phyloP scores from a whole-genome alignment of 1,140 invertebrate species.

The Diabrotica virgifera region DNA sequence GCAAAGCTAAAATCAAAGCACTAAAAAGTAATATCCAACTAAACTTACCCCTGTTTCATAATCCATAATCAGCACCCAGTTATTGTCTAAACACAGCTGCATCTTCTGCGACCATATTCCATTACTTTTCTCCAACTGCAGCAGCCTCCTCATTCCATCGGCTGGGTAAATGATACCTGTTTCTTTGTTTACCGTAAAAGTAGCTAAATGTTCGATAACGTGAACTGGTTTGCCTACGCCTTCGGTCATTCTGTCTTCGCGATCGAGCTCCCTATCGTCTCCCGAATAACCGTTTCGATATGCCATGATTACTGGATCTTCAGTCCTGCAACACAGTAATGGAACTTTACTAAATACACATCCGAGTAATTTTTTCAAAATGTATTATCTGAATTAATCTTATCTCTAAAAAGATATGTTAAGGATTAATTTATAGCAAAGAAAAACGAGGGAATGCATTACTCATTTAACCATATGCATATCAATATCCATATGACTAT shows the following conservation, averaged over 20 bases:
- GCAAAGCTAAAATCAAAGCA: no score
- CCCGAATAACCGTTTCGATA: conserved; percentile 31
- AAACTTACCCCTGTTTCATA: conserved; percentile 88
- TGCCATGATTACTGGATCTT: conserved; percentile 22
- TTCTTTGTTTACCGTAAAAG: conserved; percentile 90
- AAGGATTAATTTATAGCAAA: no score
- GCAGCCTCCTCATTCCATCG: conserved; percentile 92
- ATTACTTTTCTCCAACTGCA: conserved; percentile 95
- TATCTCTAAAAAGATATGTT: no score
- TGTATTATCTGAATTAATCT: no score
- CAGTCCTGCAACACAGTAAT: not conserved
- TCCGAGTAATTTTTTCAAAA: no score
- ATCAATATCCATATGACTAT: no score
- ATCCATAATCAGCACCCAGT: conserved; percentile 92
- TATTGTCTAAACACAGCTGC: conserved; percentile 83
- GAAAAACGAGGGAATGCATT: no score
- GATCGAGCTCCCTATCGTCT: conserved; percentile 27
- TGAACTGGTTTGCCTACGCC: conserved; percentile 68
- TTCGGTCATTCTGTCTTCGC: conserved; percentile 39
- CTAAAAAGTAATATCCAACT: not conserved
- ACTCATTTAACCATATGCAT: no score
- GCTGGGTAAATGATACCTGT: conserved; percentile 82
- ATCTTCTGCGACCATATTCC: conserved; percentile 99
- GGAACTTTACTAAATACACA: no score
- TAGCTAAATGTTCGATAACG: conserved; percentile 94